Percentiles rank a stretch among this genome's conserved stretches.
Evolutionary conservation across 2,888 invertebrate genomes (phyloP).

Genomic region (Lithophane ornitopus): DNA sequence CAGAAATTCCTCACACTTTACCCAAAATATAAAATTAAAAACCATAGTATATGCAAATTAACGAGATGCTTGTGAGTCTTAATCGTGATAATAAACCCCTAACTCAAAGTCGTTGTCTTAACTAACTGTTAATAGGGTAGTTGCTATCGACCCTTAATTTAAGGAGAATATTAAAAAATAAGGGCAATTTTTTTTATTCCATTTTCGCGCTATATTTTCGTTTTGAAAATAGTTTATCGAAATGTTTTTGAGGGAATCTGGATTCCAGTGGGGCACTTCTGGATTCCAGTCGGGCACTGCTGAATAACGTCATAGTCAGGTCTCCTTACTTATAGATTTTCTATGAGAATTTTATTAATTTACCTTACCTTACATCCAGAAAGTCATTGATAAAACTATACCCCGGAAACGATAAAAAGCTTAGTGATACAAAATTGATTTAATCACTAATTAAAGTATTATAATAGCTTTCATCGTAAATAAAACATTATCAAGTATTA

Average conservation of each 20-base stretch:
- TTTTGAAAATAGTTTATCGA: background rate
- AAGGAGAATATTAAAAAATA: background rate
- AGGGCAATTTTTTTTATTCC: conserved; percentile 7
- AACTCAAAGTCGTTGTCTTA: conserved; percentile 55
- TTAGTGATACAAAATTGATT: conserved; percentile 36
- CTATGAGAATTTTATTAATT: no score
- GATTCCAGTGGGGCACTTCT: background rate
- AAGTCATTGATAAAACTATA: conserved; percentile 1
- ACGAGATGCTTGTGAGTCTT: conserved; percentile 48
- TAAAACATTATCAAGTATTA: conserved; percentile 55
- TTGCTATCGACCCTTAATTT: conserved; percentile 29
- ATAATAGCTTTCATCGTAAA: conserved; percentile 61
- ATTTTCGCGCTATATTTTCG: no score
- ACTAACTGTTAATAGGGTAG: conserved; percentile 64
- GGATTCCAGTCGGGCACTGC: no score
- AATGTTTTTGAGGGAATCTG: background rate
- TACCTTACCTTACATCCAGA: no score
- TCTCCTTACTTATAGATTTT: no score
- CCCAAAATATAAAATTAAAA: conserved; percentile 42
- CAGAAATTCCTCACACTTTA: conserved; percentile 36
- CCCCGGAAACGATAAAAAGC: conserved; percentile 29
- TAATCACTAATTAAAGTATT: conserved; percentile 61
- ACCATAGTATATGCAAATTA: conserved; percentile 56
- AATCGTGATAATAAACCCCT: conserved; percentile 58
- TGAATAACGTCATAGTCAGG: no score